These are phyloP conservation scores for Antigone vipio DNA, from an alignment of 2,113 vertebrate species.

Conservation along the genomic window DNA sequence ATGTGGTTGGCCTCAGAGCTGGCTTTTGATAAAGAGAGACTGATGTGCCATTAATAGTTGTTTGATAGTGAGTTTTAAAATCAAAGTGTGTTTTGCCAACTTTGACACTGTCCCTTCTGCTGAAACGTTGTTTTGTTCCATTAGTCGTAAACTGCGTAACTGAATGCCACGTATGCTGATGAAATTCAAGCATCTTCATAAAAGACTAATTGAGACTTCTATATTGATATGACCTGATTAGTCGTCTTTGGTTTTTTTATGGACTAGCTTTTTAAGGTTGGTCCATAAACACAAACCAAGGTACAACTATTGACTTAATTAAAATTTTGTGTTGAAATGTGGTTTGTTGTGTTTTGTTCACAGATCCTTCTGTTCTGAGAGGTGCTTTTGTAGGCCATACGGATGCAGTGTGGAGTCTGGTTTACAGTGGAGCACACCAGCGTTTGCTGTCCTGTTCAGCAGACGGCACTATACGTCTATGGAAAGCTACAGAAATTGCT, in stretches of 20 bases:
- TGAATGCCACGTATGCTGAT: not conserved
- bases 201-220: not conserved
- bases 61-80: not conserved
- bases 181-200: not conserved
- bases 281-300: not conserved
- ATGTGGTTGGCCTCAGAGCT: not conserved
- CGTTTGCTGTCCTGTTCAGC: slow-evolving; percentile 95
- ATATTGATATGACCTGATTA: not conserved
- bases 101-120: not conserved
- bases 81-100: not conserved
- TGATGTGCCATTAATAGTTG: not conserved
- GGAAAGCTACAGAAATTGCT: slow-evolving; percentile 85
- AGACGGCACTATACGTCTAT: slow-evolving; percentile 92
- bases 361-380: slow-evolving; percentile 91
- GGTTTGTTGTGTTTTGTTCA: not conserved
- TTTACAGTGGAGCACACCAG: slow-evolving; percentile 90
- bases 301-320: not conserved
- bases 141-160: not conserved
- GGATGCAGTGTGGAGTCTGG: slow-evolving; percentile 92
- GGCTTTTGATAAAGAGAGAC: not conserved
- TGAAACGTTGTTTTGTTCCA: not conserved
- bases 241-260: not conserved
- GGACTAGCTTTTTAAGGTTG: not conserved
- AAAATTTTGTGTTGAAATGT: not conserved
- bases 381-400: slow-evolving; percentile 90